A percentile compares a stretch with the other conserved stretches of the same genome.
These are phyloP conservation scores for Opisthograptis luteolata DNA, from an alignment of 2,888 invertebrate species.

Conservation along the genomic window DNA sequence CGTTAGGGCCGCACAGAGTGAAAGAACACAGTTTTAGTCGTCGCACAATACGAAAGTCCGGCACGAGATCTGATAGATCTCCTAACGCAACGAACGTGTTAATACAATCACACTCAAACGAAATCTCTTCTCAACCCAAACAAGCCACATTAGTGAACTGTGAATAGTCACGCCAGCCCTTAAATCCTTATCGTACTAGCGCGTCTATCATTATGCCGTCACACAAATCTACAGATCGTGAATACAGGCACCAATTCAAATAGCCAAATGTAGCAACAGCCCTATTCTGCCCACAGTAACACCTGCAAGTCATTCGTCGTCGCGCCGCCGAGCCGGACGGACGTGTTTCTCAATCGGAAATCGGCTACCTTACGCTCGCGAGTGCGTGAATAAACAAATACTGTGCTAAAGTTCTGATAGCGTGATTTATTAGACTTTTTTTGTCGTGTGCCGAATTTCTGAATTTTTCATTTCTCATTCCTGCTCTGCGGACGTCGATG, in stretches of 20 bases:
- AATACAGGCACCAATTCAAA: conserved; percentile 33
- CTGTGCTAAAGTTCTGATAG: conserved; percentile 62
- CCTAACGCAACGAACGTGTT: too few species aligned
- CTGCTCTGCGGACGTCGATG: conserved; percentile 51
- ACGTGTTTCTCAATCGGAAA: conserved; percentile 39
- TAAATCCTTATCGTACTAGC: conserved; percentile 21
- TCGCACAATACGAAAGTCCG: too few species aligned
- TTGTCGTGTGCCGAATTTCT: conserved; percentile 55
- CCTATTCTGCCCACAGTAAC: conserved; percentile 39
- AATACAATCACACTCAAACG: too few species aligned
- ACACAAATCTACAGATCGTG: conserved; percentile 29
- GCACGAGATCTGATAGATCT: too few species aligned
- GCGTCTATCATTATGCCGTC: conserved; percentile 27
- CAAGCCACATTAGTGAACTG: conserved; percentile 19
- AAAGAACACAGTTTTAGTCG: too few species aligned
- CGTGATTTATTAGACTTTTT: conserved; percentile 67
- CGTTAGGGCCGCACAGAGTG: too few species aligned
- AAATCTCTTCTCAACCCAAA: conserved; percentile 1
- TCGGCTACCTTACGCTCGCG: conserved; percentile 43
- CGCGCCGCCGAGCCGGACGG: conserved; percentile 52
- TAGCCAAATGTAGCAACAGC: conserved; percentile 33
- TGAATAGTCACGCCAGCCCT: conserved; percentile 12
- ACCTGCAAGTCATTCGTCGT: conserved; percentile 65
- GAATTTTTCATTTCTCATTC: conserved; percentile 24
- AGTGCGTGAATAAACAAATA: conserved; percentile 54